These are phyloP conservation scores for Calliphora vomitoria DNA, from an alignment of 2,888 invertebrate species.

Conservation along the genomic window DNA sequence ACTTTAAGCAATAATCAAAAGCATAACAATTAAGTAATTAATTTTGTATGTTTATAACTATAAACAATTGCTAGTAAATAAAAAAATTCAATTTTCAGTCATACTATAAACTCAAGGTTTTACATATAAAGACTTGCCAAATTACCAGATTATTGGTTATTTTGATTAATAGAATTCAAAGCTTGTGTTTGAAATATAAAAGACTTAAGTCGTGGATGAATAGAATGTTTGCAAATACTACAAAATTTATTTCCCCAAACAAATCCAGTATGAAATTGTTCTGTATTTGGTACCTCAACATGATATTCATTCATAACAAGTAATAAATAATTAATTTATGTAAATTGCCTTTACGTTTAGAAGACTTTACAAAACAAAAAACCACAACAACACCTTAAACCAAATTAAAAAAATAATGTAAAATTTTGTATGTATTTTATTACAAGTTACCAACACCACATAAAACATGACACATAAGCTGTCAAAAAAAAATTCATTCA, in stretches of 20 bases:
- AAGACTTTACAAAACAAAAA: constrained; percentile 8
- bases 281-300: not conserved
- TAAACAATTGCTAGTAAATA: not conserved
- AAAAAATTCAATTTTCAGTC: no score
- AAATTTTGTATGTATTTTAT: constrained; percentile 36
- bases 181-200: not conserved
- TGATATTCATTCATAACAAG: constrained; percentile 7
- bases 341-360: constrained; percentile 40
- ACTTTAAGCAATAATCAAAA: constrained; percentile 15
- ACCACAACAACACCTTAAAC: constrained; percentile 36
- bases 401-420: constrained; percentile 23
- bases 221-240: constrained; percentile 24
- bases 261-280: not conserved
- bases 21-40: constrained; percentile 53
- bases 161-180: no score
- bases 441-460: constrained; percentile 21
- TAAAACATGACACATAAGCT: constrained; percentile 63
- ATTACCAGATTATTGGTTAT: no score
- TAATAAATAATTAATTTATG: constrained; percentile 69
- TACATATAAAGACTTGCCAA: not conserved
- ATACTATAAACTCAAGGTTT: not conserved
- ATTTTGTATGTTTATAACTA: no score
- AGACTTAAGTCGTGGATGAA: not conserved
- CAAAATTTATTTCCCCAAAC: not conserved
- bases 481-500: constrained; percentile 66